Evolutionary conservation across 2,113 vertebrate species (phyloP).

Genomic region (Thamnaconus septentrionalis): DNA sequence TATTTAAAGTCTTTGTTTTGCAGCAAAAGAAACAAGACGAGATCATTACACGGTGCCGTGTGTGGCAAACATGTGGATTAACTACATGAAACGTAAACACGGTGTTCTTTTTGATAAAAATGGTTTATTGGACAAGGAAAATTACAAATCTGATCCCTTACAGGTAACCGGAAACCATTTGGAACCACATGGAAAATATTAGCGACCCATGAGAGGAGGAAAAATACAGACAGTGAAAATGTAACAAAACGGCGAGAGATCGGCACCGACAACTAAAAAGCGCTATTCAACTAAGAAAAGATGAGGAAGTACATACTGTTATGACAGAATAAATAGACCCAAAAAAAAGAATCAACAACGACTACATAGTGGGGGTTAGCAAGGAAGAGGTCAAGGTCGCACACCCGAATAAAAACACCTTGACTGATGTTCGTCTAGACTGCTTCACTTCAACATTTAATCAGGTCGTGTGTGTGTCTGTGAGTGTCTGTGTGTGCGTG

Average conservation of each 20-base stretch:
- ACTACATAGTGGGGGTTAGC: constrained; percentile 1
- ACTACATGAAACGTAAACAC: constrained; percentile 30
- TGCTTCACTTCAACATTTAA: constrained; percentile 23
- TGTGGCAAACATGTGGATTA: background rate
- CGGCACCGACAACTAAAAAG: constrained; percentile 1
- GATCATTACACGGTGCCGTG: too few species aligned
- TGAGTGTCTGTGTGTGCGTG: constrained; percentile 5
- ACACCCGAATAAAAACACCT: constrained; percentile 8
- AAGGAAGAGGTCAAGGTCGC: background rate
- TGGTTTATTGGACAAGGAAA: constrained; percentile 72
- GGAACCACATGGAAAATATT: constrained; percentile 53
- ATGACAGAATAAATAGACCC: constrained; percentile 30
- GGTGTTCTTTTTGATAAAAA: constrained; percentile 64
- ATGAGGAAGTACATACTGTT: constrained; percentile 8
- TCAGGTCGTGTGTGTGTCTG: constrained; percentile 27
- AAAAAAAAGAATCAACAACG: constrained; percentile 3
- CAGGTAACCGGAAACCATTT: constrained; percentile 41
- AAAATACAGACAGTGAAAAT: constrained; percentile 19
- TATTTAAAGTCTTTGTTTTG: constrained; percentile 8
- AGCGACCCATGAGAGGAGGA: constrained; percentile 18
- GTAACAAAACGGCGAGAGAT: constrained; percentile 30
- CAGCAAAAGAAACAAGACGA: too few species aligned
- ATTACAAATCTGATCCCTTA: constrained; percentile 57
- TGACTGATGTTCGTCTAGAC: constrained; percentile 15
- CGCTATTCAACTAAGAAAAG: too few species aligned